Evolutionary conservation across 2,113 vertebrate genomes (phyloP), one percentile per base, ranked within the genome.

Genomic region (Amblyopsis rosae): DNA sequence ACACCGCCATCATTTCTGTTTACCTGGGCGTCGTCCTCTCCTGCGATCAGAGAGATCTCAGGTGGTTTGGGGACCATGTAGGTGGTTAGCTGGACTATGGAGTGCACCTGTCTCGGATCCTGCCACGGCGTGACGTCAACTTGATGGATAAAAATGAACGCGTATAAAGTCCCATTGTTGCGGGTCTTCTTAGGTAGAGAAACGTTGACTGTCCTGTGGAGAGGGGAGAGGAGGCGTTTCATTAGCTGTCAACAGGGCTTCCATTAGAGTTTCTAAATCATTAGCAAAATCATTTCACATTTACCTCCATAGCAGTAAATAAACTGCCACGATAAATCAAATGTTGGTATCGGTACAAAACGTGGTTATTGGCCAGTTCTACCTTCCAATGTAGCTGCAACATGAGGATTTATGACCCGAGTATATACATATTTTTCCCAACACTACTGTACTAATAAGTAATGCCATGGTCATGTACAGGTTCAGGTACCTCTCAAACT

Each of bases 181-280:
- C 97, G 92, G 0, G 96, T 98, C 87, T 97, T 98, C 93, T 96
- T 98, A 57, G 98, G 97, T 71, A 99, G 86, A 41, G 95, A 96
- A 32, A 99, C 95, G 54, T 98, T 98, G 57, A 99, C 92, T 16
- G 92, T 93, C 92, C 97, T 98, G 69, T 78, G 8, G 49, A 46
- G 1, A 12, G 56, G 1, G 10, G 10, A 12, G 12, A 17, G 12
- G 33, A 26, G 26, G 26, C 26, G 35, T 5, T 9, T 13, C 16
- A 13, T 9, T 26, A 59, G 19, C 5, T 32, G 46, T 12, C 26
- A 26, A 16, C 3, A 15, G 33, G 19, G 47, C 35, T 41, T 41
- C 35, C 35, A 41, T 41, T 41, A 41, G 35, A 41, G 35, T 8
- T 8, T 3, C 4, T 6, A 41, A 41, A 41, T 8, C 35, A 41